Evolutionary conservation across 2,797 vertebrate species (phyloP).

Genomic region (Salarias fasciatus): DNA sequence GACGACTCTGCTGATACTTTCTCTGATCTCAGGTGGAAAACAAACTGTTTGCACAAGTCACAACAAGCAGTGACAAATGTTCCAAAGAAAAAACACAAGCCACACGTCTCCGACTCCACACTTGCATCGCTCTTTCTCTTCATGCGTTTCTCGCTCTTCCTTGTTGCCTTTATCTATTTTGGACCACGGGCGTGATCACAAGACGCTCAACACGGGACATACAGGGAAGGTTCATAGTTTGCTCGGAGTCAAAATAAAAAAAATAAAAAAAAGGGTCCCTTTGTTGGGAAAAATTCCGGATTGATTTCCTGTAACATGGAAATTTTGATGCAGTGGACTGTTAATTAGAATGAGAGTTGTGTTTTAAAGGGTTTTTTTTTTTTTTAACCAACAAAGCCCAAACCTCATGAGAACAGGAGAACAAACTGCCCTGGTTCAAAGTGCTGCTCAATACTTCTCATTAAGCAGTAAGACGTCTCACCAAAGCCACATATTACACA

Average conservation of each 20-base stretch:
- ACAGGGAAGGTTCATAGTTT: conserved; percentile 50
- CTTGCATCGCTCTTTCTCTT: conserved; percentile 8
- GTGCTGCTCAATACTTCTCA: no score
- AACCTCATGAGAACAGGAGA: conserved; percentile 9
- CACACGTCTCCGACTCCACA: conserved; percentile 32
- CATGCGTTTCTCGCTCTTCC: conserved; percentile 3
- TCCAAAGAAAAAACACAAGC: conserved; percentile 57
- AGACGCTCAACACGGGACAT: conserved; percentile 62
- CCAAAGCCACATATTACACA: conserved; percentile 1
- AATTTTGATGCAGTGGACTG: conserved; percentile 30
- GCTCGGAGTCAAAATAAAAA: conserved; percentile 61
- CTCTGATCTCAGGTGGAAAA: conserved; percentile 72
- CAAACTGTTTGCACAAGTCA: conserved; percentile 69
- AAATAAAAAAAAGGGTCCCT: conserved; percentile 62
- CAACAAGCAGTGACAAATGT: conserved; percentile 46
- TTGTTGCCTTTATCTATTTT: conserved; percentile 50
- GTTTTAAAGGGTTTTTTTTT: conserved; percentile 34
- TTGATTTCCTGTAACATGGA: conserved; percentile 50
- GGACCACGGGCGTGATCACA: conserved; percentile 65
- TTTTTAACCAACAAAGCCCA: conserved; percentile 15
- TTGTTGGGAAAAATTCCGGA: conserved; percentile 53
- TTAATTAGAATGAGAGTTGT: conserved; percentile 29
- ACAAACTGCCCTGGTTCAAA: conserved; percentile 29
- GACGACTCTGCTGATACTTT: conserved; percentile 51
- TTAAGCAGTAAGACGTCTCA: no score